phyloP scores from a whole-genome alignment of 2,888 invertebrate genomes.

The Idaea dimidiata region DNA sequence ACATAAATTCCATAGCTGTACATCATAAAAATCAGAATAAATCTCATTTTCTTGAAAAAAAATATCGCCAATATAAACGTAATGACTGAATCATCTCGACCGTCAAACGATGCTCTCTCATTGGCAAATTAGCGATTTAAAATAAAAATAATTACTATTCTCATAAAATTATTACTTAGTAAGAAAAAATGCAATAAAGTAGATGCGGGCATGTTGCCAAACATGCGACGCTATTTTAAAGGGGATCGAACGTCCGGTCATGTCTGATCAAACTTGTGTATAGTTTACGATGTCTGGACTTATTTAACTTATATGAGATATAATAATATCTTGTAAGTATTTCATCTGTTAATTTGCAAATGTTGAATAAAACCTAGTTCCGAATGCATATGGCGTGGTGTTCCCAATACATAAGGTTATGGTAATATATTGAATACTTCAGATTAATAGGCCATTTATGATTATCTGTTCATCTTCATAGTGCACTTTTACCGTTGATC shows the following conservation, averaged over 20 bases:
- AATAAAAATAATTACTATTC: conserved; percentile 45
- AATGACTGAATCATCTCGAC: conserved; percentile 22
- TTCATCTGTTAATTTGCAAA: background rate
- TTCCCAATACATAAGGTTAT: background rate
- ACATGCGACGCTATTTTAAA: conserved; percentile 62
- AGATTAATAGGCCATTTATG: too few relatives aligned
- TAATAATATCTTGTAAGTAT: too few relatives aligned
- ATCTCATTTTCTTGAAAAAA: background rate
- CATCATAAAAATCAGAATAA: background rate
- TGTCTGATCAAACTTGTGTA: conserved; percentile 30
- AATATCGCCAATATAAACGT: background rate
- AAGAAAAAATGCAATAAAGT: conserved; percentile 57
- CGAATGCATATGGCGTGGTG: background rate
- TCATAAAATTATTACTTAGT: conserved; percentile 46
- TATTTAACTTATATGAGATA: background rate
- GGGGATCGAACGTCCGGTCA: conserved; percentile 44
- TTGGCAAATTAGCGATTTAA: conserved; percentile 35
- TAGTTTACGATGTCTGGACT: conserved; percentile 9
- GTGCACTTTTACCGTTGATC: too few relatives aligned
- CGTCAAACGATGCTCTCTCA: conserved; percentile 24
- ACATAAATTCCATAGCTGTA: background rate
- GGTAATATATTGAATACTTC: too few relatives aligned
- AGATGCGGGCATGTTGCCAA: conserved; percentile 64
- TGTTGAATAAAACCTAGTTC: background rate
- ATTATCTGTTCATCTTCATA: background rate